Evolutionary conservation across 64 coral and sea anemone genomes (phyloP).

Genomic region (Montipora cactus): DNA sequence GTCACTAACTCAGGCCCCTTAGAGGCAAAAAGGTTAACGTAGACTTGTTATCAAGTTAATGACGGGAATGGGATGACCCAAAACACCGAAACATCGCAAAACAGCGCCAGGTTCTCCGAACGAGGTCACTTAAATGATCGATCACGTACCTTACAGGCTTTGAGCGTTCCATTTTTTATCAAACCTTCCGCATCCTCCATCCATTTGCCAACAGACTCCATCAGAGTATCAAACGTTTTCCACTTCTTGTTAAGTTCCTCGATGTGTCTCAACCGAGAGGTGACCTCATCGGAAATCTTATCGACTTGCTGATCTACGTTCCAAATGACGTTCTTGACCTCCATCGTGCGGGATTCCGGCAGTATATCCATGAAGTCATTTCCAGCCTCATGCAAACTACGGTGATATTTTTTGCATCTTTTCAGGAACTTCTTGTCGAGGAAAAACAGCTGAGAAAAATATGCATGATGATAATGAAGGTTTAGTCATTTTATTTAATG

Average conservation of each 20-base stretch:
- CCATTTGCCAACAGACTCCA: constrained; percentile 60
- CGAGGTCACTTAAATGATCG: neutral
- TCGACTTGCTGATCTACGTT: constrained; percentile 75
- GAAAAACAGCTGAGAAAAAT: constrained; percentile 72
- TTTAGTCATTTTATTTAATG: no score
- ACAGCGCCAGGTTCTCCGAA: neutral
- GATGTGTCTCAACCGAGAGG: constrained; percentile 46
- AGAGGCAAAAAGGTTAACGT: no score
- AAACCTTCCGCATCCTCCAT: constrained; percentile 79
- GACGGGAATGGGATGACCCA: neutral
- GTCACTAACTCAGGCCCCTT: no score
- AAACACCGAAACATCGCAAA: neutral
- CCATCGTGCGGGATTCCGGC: constrained; percentile 32
- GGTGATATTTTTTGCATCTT: constrained; percentile 76
- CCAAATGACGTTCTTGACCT: constrained; percentile 58
- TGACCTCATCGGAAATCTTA: constrained; percentile 38
- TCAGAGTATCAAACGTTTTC: constrained; percentile 76
- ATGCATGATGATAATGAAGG: neutral
- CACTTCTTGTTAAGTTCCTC: constrained; percentile 91
- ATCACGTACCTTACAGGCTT: constrained; percentile 81
- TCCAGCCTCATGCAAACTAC: constrained; percentile 42
- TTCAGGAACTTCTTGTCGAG: constrained; percentile 78
- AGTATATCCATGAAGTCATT: constrained; percentile 52
- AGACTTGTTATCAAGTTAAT: no score
- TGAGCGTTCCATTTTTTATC: constrained; percentile 79